A percentile compares a stretch with the other conserved stretches of the same genome.
Evolutionary conservation across 2,113 vertebrate species (phyloP).

Genomic region (Paratilapia polleni): DNA sequence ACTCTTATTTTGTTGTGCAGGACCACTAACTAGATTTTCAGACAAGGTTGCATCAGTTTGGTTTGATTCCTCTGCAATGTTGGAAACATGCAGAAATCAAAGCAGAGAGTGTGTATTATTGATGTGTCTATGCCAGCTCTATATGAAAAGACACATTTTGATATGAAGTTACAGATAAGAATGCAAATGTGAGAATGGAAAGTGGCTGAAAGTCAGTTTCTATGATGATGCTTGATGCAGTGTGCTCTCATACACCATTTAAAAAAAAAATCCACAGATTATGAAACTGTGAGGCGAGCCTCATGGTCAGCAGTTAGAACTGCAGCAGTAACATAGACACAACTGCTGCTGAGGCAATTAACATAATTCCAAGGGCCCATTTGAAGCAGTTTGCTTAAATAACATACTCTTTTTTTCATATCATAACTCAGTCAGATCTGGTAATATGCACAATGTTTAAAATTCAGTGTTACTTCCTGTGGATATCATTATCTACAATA

Average conservation of each 20-base stretch:
- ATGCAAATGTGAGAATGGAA: background rate
- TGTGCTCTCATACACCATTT: background rate
- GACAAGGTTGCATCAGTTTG: conserved; percentile 62
- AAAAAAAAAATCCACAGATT: background rate
- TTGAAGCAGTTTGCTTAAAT: background rate
- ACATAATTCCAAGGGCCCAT: background rate
- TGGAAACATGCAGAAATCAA: conserved; percentile 44
- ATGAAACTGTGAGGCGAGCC: background rate
- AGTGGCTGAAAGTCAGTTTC: background rate
- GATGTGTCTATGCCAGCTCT: conserved; percentile 5
- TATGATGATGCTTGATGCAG: background rate
- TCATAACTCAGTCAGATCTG: background rate
- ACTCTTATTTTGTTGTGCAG: conserved; percentile 67
- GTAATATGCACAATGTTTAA: background rate
- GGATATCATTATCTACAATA: background rate
- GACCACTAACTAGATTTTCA: conserved; percentile 62
- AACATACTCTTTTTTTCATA: background rate
- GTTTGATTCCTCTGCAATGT: conserved; percentile 50
- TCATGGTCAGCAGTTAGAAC: background rate
- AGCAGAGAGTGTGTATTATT: conserved; percentile 21
- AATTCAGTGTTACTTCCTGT: background rate
- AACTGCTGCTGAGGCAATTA: background rate
- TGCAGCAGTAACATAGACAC: background rate
- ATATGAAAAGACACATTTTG: background rate
- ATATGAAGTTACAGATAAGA: background rate